Conservation (phyloP, 2,888 invertebrate species). For the Cosmia trapezina region DNA sequence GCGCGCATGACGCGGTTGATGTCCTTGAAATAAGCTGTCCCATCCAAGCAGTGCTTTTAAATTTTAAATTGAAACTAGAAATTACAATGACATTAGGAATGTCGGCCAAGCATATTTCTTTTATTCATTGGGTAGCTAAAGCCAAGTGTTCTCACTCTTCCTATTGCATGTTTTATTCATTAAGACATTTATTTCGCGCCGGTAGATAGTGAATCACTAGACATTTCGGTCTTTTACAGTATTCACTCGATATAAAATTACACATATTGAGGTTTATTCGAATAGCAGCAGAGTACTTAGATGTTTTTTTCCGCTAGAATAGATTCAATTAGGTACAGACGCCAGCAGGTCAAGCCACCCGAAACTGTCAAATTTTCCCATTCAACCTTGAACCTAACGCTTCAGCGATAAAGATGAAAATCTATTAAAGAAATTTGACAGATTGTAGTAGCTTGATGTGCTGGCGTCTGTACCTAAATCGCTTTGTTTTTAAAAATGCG, state of each 20-base stretch:
- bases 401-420: no score
- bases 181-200: constrained; percentile 54
- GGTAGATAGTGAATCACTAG: constrained; percentile 24
- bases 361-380: no score
- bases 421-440: no score
- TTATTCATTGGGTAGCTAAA: constrained; percentile 48
- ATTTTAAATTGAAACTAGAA: constrained; percentile 31
- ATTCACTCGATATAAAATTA: constrained; percentile 35
- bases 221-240: constrained; percentile 12
- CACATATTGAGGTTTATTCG: constrained; percentile 16
- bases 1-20: constrained; percentile 4
- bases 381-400: no score
- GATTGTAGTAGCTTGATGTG: no score
- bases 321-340: no score
- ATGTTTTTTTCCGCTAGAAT: neutral
- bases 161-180: constrained; percentile 87
- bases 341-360: no score
- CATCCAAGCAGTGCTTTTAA: neutral
- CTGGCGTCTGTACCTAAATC: no score
- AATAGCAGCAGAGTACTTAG: constrained; percentile 4
- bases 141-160: constrained; percentile 66
- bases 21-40: constrained; percentile 13
- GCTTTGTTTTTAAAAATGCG: constrained; percentile 3
- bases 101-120: constrained; percentile 34
- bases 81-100: constrained; percentile 20